A percentile compares a stretch with the other conserved stretches of the same genome.
Conservation (phyloP, 2,797 vertebrate species). For the Graptemys geographica region DNA sequence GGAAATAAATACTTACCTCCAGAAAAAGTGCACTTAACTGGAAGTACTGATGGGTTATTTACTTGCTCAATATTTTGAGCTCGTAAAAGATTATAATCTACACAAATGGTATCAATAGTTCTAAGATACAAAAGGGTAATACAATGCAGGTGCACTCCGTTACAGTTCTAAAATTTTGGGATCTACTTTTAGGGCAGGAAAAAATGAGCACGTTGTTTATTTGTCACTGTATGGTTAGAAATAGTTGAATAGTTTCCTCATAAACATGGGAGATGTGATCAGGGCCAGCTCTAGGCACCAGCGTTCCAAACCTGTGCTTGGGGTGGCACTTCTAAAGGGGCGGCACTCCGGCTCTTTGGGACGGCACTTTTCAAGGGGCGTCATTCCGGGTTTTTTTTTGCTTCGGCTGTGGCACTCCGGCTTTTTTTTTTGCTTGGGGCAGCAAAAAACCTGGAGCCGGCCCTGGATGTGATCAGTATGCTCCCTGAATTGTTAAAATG, state of each 20-base stretch:
- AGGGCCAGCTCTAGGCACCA: neutral
- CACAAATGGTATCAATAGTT: conserved; percentile 58
- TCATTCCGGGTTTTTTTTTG: no score
- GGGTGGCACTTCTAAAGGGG: no score
- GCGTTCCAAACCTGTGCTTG: no score
- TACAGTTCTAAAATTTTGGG: conserved; percentile 29
- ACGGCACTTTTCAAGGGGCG: no score
- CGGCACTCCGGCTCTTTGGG: no score
- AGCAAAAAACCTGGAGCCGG: no score
- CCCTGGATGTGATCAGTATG: neutral
- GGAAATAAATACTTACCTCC: neutral
- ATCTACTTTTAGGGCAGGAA: conserved; percentile 25
- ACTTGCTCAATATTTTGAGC: conserved; percentile 60
- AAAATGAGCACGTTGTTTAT: neutral
- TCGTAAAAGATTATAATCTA: conserved; percentile 59
- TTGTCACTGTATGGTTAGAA: conserved; percentile 32
- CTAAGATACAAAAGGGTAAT: conserved; percentile 54
- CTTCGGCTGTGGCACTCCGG: no score
- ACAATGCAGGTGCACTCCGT: conserved; percentile 39
- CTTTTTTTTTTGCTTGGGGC: no score
- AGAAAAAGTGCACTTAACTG: neutral
- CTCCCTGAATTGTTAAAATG: conserved; percentile 31
- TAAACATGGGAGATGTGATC: neutral
- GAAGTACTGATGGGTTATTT: conserved; percentile 51
- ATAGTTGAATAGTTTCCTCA: conserved; percentile 37